Evolutionary conservation across 2,797 vertebrate species (phyloP).

Genomic region (Mormyrus proboscirostris): DNA sequence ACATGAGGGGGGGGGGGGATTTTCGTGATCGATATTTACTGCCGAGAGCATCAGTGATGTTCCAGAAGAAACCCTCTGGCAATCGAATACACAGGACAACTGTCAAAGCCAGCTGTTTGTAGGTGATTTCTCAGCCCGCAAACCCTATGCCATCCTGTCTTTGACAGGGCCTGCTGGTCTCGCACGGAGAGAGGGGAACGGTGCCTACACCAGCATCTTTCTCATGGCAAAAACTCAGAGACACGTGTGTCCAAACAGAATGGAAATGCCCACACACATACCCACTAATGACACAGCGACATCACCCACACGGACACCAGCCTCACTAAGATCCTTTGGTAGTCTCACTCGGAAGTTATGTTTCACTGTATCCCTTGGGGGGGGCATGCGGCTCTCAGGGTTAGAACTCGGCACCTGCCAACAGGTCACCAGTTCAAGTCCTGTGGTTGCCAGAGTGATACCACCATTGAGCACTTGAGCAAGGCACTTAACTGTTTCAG

Average conservation of each 20-base stretch:
- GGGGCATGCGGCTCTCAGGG: not conserved
- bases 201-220: not conserved
- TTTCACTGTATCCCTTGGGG: not conserved
- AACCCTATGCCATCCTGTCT: not conserved
- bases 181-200: not conserved
- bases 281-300: not conserved
- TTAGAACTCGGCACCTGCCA: not conserved
- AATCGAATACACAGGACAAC: not conserved
- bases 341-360: not conserved
- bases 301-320: not conserved
- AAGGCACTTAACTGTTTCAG: not conserved
- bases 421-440: not conserved
- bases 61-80: not conserved
- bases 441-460: not conserved
- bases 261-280: not conserved
- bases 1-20: not conserved
- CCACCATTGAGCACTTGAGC: not conserved
- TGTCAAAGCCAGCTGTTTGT: slow-evolving; percentile 4
- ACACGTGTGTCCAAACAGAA: not conserved
- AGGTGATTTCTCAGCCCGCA: not conserved
- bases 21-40: not conserved
- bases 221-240: not conserved
- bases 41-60: not conserved
- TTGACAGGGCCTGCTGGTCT: slow-evolving; percentile 9
- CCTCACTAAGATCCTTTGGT: not conserved